These are phyloP conservation scores for Melanargia galathea DNA, from an alignment of 2,888 invertebrate genomes.

Conservation along the genomic window DNA sequence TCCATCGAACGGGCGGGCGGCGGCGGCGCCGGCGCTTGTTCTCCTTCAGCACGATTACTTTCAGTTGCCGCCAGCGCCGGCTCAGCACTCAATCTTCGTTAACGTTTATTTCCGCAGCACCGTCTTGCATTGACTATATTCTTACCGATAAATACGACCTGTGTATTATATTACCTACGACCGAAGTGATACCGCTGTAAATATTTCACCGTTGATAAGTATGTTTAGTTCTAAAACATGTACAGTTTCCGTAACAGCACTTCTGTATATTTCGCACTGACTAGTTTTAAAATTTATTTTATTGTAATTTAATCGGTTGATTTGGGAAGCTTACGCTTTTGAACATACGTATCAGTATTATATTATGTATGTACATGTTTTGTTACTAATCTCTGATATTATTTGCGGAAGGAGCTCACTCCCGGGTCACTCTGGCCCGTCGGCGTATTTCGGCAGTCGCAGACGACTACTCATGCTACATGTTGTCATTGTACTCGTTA, in stretches of 20 bases:
- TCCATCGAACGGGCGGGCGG: constrained; percentile 57
- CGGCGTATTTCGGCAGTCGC: constrained; percentile 49
- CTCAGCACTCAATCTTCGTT: constrained; percentile 78
- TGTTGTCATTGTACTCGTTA: constrained; percentile 55
- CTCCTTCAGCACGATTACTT: constrained; percentile 88
- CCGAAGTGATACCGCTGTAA: constrained; percentile 79
- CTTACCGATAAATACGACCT: constrained; percentile 76
- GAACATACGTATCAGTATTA: constrained; percentile 76
- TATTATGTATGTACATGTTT: constrained; percentile 80
- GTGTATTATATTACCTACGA: constrained; percentile 78
- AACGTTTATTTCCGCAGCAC: constrained; percentile 82
- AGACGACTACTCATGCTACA: constrained; percentile 78
- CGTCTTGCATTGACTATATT: constrained; percentile 81
- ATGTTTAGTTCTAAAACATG: constrained; percentile 84
- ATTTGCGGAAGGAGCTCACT: constrained; percentile 60
- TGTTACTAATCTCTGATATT: constrained; percentile 80
- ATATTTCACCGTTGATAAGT: constrained; percentile 80
- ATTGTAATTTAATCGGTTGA: constrained; percentile 72
- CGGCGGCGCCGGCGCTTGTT: constrained; percentile 80
- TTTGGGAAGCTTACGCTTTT: constrained; percentile 82
- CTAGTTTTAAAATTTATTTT: constrained; percentile 79
- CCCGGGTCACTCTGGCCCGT: constrained; percentile 59
- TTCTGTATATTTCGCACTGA: constrained; percentile 82
- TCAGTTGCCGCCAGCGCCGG: constrained; percentile 85
- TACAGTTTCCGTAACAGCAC: constrained; percentile 83